Percentiles rank a stretch among this genome's conserved stretches.
These are phyloP conservation scores for Agrochola lychnidis DNA, from an alignment of 2,888 invertebrate species.

Conservation along the genomic window DNA sequence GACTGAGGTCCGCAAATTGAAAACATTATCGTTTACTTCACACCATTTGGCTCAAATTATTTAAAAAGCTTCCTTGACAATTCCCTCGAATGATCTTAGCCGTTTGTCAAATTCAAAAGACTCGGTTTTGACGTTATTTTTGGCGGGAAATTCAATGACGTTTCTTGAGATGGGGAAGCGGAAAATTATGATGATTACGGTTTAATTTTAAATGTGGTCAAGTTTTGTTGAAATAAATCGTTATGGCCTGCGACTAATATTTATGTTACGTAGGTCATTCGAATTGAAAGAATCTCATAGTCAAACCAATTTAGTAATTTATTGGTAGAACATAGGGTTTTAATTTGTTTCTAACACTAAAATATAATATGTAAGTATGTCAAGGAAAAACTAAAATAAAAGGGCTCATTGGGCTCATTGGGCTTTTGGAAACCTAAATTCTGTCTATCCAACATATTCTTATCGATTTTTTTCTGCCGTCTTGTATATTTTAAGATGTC, in stretches of 20 bases:
- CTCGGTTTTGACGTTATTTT: constrained; percentile 25
- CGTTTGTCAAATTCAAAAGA: constrained; percentile 43
- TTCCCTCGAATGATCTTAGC: constrained; percentile 27
- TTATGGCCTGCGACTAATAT: neutral
- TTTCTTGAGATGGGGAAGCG: neutral
- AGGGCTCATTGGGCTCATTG: too few species aligned
- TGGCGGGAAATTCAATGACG: neutral
- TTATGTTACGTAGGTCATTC: neutral
- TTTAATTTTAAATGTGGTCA: constrained; percentile 1
- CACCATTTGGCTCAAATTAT: constrained; percentile 57
- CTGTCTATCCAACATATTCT: too few species aligned
- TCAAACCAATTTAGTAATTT: neutral
- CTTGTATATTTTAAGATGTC: neutral
- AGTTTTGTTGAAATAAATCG: neutral
- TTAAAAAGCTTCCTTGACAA: constrained; percentile 40
- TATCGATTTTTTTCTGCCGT: neutral
- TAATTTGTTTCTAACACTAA: too few species aligned
- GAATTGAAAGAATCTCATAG: neutral
- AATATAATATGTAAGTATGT: too few species aligned
- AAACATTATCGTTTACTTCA: constrained; percentile 46
- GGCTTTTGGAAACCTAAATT: neutral
- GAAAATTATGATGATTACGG: constrained; percentile 11
- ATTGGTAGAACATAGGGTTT: too few species aligned
- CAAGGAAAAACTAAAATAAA: too few species aligned
- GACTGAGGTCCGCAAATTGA: constrained; percentile 52